Evolutionary conservation across 2,888 invertebrate genomes (phyloP), one percentile per base, ranked within the genome.

Genomic region (Napeogenes inachia): DNA sequence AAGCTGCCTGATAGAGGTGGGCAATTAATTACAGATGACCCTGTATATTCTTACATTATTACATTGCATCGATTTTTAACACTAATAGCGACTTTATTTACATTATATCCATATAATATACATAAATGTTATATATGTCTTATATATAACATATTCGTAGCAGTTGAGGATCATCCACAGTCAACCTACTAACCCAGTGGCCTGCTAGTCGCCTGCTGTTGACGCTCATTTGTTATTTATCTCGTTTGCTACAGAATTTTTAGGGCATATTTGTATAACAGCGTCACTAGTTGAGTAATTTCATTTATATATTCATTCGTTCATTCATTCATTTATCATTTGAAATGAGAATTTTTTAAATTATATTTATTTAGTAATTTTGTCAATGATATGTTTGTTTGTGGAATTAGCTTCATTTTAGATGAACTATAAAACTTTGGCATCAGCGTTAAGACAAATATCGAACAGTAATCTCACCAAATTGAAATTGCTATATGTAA

Each of bases 211-310:
- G 42, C 13, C 60, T 60, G 50, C 57, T 63, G 58, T 62, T 42
- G 35, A 5, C 55, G 54, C 53, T 62, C 65, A 62, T 62, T 50
- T 62, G 56, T 62, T 65, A 65, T 65, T 65, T 62, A 62, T 57
- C 47, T 58, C 46, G 58, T 65, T 58, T 53, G 65, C 56, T 38
- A 47, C 45, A 53, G 47, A 42, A 56, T 53, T 62, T 62, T 62
- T 56, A 62, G 62, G 62, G 30, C 60, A 60, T 62, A 42, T 62
- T 65, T 65, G 54, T 55, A 42, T 35, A 50, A 30, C 21, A 12
- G 5, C 12, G 50, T 50, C 47, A 47, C 13, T 21, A 47, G 21
- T n/a, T 47, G 47, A 6, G n/a, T 47, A 13, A 13, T 6, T 50
- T 30, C 6, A 30, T 50, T 50, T 30, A 13, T 47, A 6, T 38